These are phyloP conservation scores for Cottus gobio DNA, from an alignment of 2,113 vertebrate genomes.

Conservation along the genomic window DNA sequence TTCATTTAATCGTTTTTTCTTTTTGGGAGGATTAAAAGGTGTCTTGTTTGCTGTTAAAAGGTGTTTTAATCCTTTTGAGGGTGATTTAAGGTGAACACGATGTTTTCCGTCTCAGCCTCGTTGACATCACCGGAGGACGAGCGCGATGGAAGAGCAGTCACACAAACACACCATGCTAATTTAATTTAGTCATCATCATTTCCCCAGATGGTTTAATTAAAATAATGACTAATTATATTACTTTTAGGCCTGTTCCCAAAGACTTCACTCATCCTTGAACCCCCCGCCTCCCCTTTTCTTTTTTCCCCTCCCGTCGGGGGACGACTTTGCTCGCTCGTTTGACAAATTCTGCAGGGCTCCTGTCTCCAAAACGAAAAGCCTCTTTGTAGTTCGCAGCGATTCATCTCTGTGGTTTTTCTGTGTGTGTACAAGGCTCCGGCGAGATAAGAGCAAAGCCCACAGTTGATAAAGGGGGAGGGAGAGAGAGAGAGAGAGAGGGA, in stretches of 20 bases:
- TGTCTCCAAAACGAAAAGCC: constrained; percentile 33
- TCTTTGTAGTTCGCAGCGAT: constrained; percentile 31
- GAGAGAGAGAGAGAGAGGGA: neutral
- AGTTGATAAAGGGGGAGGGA: constrained; percentile 38
- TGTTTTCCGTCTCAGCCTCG: constrained; percentile 22
- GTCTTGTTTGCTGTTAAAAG: constrained; percentile 14
- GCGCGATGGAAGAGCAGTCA: neutral
- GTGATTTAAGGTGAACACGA: constrained; percentile 45
- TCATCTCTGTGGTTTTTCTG: constrained; percentile 50
- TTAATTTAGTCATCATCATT: constrained; percentile 47
- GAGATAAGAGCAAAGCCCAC: constrained; percentile 53
- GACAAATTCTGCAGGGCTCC: constrained; percentile 26
- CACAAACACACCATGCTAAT: constrained; percentile 46
- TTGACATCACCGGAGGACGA: constrained; percentile 33
- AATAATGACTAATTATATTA: constrained; percentile 51
- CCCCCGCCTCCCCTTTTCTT: neutral
- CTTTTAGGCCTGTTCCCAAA: constrained; percentile 54
- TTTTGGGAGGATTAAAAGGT: constrained; percentile 34
- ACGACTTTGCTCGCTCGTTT: constrained; percentile 18
- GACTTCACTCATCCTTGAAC: constrained; percentile 18
- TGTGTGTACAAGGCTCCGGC: constrained; percentile 37
- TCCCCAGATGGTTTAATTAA: constrained; percentile 65
- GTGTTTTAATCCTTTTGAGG: constrained; percentile 59
- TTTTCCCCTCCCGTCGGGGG: neutral
- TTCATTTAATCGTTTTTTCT: constrained; percentile 13